A percentile compares a stretch with the other conserved stretches of the same genome.
These are phyloP conservation scores for Arctocebus calabarensis DNA, from an alignment of 2,797 vertebrate genomes.

Conservation along the genomic window DNA sequence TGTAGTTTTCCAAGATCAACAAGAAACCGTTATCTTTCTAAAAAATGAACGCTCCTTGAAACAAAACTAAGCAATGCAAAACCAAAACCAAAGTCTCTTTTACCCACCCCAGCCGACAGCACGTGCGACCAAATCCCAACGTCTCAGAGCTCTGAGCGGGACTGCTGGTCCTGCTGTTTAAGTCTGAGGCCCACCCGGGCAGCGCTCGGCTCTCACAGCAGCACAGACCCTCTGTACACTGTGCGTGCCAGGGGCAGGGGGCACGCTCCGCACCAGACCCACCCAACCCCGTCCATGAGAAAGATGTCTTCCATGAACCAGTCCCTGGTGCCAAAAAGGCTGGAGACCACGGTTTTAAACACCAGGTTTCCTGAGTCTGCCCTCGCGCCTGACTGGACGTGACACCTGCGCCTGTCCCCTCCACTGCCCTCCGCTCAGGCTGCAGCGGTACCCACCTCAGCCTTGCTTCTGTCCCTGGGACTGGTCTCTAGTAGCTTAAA, in stretches of 20 bases:
- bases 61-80: not conserved
- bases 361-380: not conserved
- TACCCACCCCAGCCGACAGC: not conserved
- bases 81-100: not conserved
- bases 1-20: constrained; percentile 25
- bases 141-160: too few species aligned
- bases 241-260: too few species aligned
- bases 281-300: too few species aligned
- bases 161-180: too few species aligned
- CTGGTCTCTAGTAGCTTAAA: not conserved
- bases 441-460: not conserved
- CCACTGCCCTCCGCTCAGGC: not conserved
- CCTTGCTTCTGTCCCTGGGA: too few species aligned
- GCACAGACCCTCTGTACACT: too few species aligned
- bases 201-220: too few species aligned
- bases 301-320: too few species aligned
- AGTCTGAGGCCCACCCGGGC: not conserved
- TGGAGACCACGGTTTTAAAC: not conserved
- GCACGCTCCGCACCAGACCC: too few species aligned
- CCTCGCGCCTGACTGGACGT: not conserved
- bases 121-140: too few species aligned
- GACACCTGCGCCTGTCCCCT: not conserved
- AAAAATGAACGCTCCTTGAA: constrained; percentile 32
- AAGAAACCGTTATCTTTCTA: not conserved
- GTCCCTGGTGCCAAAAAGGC: too few species aligned